Percentiles rank a stretch among this genome's conserved stretches.
Conservation (phyloP, 1,140 invertebrate species). For the Ylistrum balloti region DNA sequence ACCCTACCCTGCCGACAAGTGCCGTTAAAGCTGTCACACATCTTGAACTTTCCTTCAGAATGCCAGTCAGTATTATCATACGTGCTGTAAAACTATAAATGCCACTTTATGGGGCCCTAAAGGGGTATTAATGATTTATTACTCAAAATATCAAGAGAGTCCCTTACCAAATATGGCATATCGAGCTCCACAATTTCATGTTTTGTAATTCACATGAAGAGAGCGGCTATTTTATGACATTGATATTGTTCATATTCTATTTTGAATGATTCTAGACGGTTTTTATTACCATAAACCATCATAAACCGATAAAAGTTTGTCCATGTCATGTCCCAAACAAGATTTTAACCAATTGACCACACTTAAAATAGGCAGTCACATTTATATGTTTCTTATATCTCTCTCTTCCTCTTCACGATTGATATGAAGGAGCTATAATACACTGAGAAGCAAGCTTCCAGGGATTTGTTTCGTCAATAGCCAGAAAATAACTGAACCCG, state of each 20-base stretch:
- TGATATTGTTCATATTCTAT: conserved; percentile 8
- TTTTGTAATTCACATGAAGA: conserved; percentile 40
- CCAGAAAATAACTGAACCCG: too few species aligned
- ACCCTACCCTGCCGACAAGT: conserved; percentile 21
- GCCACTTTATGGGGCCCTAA: conserved; percentile 29
- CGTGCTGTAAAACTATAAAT: conserved; percentile 34
- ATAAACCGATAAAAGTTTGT: conserved; percentile 9
- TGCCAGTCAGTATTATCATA: conserved; percentile 38
- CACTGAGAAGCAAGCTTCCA: too few species aligned
- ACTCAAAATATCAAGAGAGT: conserved; percentile 25
- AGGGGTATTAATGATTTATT: conserved; percentile 28
- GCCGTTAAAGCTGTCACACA: conserved; percentile 19
- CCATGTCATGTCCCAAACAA: neutral
- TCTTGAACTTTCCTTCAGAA: conserved; percentile 32
- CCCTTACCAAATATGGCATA: conserved; percentile 7
- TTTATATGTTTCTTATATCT: neutral
- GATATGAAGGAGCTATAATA: too few species aligned
- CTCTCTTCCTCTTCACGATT: neutral
- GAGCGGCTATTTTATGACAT: conserved; percentile 14
- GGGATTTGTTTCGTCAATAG: too few species aligned
- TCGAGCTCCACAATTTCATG: neutral
- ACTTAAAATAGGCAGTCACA: neutral
- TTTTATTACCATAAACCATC: neutral
- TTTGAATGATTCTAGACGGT: conserved; percentile 4
- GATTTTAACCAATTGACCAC: neutral